Base-by-base conservation (phyloP, 2,797 vertebrate genomes). In the Chiloscyllium punctatum region DNA sequence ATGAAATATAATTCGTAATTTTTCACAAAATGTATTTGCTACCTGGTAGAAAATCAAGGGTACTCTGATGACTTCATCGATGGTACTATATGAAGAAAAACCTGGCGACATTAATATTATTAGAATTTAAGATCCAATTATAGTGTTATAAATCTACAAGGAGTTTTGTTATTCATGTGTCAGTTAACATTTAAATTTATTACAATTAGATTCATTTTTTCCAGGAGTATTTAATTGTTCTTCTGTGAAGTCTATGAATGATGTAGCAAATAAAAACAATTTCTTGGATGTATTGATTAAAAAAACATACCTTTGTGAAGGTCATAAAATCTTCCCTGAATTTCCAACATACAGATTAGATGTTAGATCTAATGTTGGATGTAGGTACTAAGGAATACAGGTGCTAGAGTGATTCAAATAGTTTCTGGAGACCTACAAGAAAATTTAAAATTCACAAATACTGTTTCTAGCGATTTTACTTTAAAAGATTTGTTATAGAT, bases 101-200 rank as follows among this genome's bases (percentile, higher is more conserved):
- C 25, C 48, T 8, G 88, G 30, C 30, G 9, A 72, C 27, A 53
- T 94, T 94, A 74, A 51, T 51, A 74, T 74, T 69, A 94, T 71
- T 71, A 94, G 68, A 94, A 94, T 25, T 74, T 48, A 66, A 94
- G 92, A 71, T 94, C 30, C 37, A 72, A 74, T 94, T 94, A 71
- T 15, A 18, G 6, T 53, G 11, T 74, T 71, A 72, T n/a, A 94
- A 74, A 57, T 57, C 91, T 94, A 25, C 66, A n/a, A 94, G 42
- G 15, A 18, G 11, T 74, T 94, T 94, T 94, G 27, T 91, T n/a
- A 66, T 66, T 91, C 57, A 91, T n/a, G 18, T 91, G 88, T 66
- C 30, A 37, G 6, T 33, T 66, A 66, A 91, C 57, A 91, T 16
- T 68, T 87, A 87, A 11, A 87, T 53, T 87, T 87, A 27, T 37